phyloP scores from a whole-genome alignment of 2,888 invertebrate species.

The Anthrax anthrax region DNA sequence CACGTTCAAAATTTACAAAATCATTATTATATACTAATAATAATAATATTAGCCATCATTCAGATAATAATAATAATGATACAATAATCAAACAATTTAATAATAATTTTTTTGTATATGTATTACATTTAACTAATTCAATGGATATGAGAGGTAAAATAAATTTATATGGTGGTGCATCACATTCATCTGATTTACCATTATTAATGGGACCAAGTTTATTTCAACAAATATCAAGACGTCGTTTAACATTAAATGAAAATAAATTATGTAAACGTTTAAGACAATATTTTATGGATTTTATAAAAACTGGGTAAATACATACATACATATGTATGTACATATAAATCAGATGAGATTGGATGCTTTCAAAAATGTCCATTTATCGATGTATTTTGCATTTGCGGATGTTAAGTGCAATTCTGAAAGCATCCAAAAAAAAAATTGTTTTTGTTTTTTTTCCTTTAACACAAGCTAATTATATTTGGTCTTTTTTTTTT shows the following conservation, averaged over 20 bases:
- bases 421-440: too few relatives aligned
- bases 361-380: too few relatives aligned
- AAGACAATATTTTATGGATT: constrained; percentile 38
- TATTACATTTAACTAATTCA: constrained; percentile 28
- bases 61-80: not conserved
- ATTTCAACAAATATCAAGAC: constrained; percentile 49
- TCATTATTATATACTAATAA: not conserved
- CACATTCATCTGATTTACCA: constrained; percentile 51
- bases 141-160: constrained; percentile 33
- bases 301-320: constrained; percentile 38
- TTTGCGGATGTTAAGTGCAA: too few relatives aligned
- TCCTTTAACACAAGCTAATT: not conserved
- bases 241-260: constrained; percentile 45
- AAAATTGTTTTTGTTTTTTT: not conserved
- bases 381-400: too few relatives aligned
- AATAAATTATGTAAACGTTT: constrained; percentile 40
- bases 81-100: not conserved
- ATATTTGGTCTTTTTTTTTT: too few relatives aligned
- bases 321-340: not conserved
- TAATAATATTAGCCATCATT: not conserved
- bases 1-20: not conserved
- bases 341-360: too few relatives aligned
- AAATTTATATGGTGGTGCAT: constrained; percentile 40
- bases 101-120: constrained; percentile 23
- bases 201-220: constrained; percentile 50